phyloP scores from a whole-genome alignment of 2,113 vertebrate genomes.

The Pterocles gutturalis region DNA sequence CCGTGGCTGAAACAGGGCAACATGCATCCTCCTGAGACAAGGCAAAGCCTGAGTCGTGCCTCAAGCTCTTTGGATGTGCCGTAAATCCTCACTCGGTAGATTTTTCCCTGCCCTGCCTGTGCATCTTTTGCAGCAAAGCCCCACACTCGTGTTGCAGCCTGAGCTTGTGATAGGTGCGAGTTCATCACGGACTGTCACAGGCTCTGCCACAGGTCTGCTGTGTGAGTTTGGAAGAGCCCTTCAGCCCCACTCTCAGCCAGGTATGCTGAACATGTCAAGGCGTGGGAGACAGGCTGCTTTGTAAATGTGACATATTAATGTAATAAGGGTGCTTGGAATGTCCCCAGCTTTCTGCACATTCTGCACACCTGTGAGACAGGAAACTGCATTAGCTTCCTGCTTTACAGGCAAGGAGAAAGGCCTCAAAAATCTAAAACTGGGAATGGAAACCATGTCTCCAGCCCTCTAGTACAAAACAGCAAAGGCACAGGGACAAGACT shows the following conservation, averaged over 20 bases:
- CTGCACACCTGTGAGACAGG: neutral
- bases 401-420: neutral
- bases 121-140: neutral
- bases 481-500: neutral
- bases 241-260: neutral
- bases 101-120: neutral
- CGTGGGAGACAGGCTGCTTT: neutral
- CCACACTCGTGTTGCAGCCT: neutral
- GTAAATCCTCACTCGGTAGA: rapidly evolving
- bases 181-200: no score
- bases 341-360: neutral
- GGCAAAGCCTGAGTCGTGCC: neutral
- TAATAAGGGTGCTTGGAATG: neutral
- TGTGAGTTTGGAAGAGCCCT: neutral
- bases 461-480: neutral
- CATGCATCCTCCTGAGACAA: neutral
- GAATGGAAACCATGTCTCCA: neutral
- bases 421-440: neutral
- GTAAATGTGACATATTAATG: neutral
- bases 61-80: neutral
- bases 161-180: rapidly evolving
- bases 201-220: neutral
- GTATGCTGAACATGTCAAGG: neutral
- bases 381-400: neutral
- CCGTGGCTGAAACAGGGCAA: neutral